Evolutionary conservation across 2,888 invertebrate genomes (phyloP).

Genomic region (Lypha dubia): DNA sequence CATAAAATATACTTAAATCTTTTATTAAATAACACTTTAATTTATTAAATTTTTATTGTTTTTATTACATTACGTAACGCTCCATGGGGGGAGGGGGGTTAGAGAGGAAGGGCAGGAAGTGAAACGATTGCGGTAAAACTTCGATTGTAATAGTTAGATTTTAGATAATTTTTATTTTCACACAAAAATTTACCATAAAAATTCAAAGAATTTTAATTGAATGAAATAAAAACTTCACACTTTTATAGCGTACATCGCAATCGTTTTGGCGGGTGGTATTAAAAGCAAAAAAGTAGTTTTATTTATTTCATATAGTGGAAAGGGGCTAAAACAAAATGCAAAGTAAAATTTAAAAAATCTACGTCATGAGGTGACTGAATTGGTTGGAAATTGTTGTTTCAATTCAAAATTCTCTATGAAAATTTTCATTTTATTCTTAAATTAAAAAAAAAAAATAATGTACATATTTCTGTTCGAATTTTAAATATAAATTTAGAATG

Average conservation of each 20-base stretch:
- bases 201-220: neutral
- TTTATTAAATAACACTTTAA: too few species aligned
- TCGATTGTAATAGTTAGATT: too few species aligned
- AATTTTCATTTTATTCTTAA: neutral
- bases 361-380: conserved; percentile 44
- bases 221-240: neutral
- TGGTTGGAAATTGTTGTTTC: conserved; percentile 8
- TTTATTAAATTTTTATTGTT: too few species aligned
- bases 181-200: neutral
- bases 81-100: too few species aligned
- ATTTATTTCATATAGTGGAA: neutral
- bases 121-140: too few species aligned
- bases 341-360: neutral
- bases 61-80: too few species aligned
- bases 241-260: neutral
- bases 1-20: too few species aligned
- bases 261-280: conserved; percentile 7
- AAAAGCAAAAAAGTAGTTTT: neutral
- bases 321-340: neutral
- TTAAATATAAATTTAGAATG: conserved; percentile 62
- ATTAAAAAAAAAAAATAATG: conserved; percentile 11
- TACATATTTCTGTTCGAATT: neutral
- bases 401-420: conserved; percentile 22
- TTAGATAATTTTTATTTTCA: too few species aligned
- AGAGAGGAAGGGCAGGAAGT: too few species aligned